Evolutionary conservation across 2,888 invertebrate species (phyloP), one percentile per base, ranked within the genome.

Genomic region (Ophioninae sp.): DNA sequence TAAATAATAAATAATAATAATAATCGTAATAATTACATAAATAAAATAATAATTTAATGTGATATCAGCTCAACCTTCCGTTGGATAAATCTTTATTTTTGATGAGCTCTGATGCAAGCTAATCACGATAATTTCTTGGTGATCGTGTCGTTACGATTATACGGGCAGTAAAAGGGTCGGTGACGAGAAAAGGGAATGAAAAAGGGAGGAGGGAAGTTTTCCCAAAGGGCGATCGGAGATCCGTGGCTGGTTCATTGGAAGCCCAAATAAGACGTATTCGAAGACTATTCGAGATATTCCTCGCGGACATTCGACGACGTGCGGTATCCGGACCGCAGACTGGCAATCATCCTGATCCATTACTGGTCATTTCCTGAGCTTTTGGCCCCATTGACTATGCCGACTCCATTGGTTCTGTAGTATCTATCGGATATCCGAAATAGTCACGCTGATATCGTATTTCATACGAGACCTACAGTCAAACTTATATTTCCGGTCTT

Each of bases 321-420:
- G 21, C 20, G 44, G 56, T 59, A 56, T 67, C 77, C 67, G 44
- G 17, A 44, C 50, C 37, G 8, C 65, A 37, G 6, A 41, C 72
- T 67, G 30, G 67, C 67, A 21, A 61, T n/a, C 64, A 67, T 72
- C 62, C 73, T 62, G 39, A 78, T 74, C 74, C 61, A 23, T 69
- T 57, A 44, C 68, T 17, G 76, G 64, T 13, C 37, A 62, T 61
- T 30, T 74, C 56, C 50, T 70, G 8, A 56, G 61, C 67, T 44
- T 8, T n/a, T n/a, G 23, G 39, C 39, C 39, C 65, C 39, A 65
- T 39, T 39, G 39, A 39, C 65, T 39, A 7, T 39, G 39, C 13
- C 30, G 62, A 23, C n/a, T 62, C 13, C 30, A 10, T 2, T 10
- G n/a, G 8, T 7, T 37, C 7, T 20, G 41, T 68, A 13, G 44